A percentile compares a stretch with the other conserved stretches of the same genome.
Conservation (phyloP, 2,888 invertebrate genomes). For the Calameuta filiformis region DNA sequence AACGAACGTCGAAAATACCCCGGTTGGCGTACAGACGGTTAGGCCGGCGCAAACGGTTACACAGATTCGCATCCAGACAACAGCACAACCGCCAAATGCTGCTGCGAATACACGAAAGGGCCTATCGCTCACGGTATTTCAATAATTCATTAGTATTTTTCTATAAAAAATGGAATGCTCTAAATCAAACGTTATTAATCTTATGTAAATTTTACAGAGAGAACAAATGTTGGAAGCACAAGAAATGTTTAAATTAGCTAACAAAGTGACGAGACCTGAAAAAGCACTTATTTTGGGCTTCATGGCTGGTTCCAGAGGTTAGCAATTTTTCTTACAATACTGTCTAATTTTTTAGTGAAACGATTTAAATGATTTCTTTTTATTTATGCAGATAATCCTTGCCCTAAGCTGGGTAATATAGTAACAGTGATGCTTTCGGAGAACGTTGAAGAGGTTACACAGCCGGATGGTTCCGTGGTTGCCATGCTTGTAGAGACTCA, state of each 20-base stretch:
- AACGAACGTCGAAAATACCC: slow-evolving; percentile 53
- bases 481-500: slow-evolving; percentile 91
- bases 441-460: slow-evolving; percentile 87
- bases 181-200: slow-evolving; percentile 5
- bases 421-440: slow-evolving; percentile 96
- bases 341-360: not conserved
- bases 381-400: slow-evolving; percentile 84
- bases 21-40: slow-evolving; percentile 59
- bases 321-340: not conserved
- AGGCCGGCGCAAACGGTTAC: slow-evolving; percentile 67
- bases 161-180: not conserved
- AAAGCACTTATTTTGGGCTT: slow-evolving; percentile 97
- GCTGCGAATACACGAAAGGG: slow-evolving; percentile 71
- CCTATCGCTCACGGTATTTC: slow-evolving; percentile 76
- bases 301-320: slow-evolving; percentile 97
- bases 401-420: slow-evolving; percentile 96
- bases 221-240: slow-evolving; percentile 97
- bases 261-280: slow-evolving; percentile 95
- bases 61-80: slow-evolving; percentile 69
- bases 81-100: slow-evolving; percentile 63
- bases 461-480: slow-evolving; percentile 83
- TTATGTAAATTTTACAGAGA: slow-evolving; percentile 72
- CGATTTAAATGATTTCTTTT: slow-evolving; percentile 20
- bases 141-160: slow-evolving; percentile 6
- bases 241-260: slow-evolving; percentile 96